Base-by-base conservation (phyloP, 2,888 invertebrate species). In the Alloplasta piceator region DNA sequence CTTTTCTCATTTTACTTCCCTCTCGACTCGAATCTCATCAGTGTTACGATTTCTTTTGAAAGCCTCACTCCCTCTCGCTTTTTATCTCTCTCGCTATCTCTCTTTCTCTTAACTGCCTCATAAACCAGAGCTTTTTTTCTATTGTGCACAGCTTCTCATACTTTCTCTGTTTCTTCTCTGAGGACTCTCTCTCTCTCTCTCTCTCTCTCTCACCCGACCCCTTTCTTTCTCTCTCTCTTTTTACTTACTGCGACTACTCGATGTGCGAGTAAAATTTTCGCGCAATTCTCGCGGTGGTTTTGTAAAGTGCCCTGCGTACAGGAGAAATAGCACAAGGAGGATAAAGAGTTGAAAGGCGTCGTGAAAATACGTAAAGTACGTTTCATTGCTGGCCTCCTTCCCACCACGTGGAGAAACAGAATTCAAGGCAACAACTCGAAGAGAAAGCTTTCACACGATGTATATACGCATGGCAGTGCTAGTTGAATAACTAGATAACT, bases 351-450 rank as follows among this genome's bases (percentile, higher is more conserved):
- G 55, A 46, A 64, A 63, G 41, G 50, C 41, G 72, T 52, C 43
- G 72, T 52, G 52, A 56, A 41, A 66, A 58, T 4, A 52, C 6
- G 68, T 73, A 77, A 81, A 77, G 77, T 73, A 81, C 80, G 63
- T 64, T 81, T 70, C 77, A 81, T 77, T 81, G 80, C 3, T 81
- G 68, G 60, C 70, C 46, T 73, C 3, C 26, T 26, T 26, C 1
- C 26, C 26, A 3, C 26, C 26, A 3, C 26, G 26, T 38, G 56
- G 63, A 73, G 77, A 73, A 63, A 73, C 80, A 73, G 66, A 50
- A 77, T 81, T 74, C 77, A 81, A 81, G 77, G 80, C 80, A 73
- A 70, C 77, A 80, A 77, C 77, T 81, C 63, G 3, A 26, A 81
- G 73, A 64, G 68, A 46, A 68, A 26, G 72, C 58, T 81, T 70